Evolutionary conservation across 1,140 invertebrate species (phyloP).

Genomic region (Orius insidiosus): DNA sequence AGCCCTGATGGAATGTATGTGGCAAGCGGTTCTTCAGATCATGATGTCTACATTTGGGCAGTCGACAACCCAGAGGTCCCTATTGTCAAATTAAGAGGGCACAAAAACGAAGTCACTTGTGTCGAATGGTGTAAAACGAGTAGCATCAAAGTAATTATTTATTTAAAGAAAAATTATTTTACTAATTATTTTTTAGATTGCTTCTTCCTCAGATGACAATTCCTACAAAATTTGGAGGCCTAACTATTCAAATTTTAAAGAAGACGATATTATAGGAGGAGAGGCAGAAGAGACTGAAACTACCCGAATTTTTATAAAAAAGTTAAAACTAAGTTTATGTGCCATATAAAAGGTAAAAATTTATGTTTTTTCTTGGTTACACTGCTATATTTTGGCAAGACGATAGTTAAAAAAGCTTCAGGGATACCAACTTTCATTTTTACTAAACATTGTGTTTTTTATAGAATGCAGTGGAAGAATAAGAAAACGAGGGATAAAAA

Average conservation of each 20-base stretch:
- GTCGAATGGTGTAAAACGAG: conserved; percentile 52
- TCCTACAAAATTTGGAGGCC: conserved; percentile 9
- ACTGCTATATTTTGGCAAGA: no score
- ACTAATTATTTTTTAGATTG: conserved; percentile 1
- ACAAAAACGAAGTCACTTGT: conserved; percentile 65
- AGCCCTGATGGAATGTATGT: conserved; percentile 63
- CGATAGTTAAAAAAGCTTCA: no score
- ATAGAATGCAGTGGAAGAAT: no score
- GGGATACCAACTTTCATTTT: no score
- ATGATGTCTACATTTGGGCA: conserved; percentile 70
- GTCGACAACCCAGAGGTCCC: conserved; percentile 40
- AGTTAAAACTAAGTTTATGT: no score
- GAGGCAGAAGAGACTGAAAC: no score
- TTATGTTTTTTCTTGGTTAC: no score
- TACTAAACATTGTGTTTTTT: no score
- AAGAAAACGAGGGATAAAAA: no score
- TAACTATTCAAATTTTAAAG: not conserved
- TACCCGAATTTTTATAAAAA: no score
- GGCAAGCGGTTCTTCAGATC: conserved; percentile 67
- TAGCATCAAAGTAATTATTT: conserved; percentile 28
- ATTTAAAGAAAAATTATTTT: conserved; percentile 1
- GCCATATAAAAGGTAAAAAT: no score
- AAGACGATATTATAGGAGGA: not conserved
- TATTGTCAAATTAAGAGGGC: conserved; percentile 47
- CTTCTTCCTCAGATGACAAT: conserved; percentile 12